Evolutionary conservation across 2,797 vertebrate species (phyloP).

Genomic region (Protonibea diacanthus): DNA sequence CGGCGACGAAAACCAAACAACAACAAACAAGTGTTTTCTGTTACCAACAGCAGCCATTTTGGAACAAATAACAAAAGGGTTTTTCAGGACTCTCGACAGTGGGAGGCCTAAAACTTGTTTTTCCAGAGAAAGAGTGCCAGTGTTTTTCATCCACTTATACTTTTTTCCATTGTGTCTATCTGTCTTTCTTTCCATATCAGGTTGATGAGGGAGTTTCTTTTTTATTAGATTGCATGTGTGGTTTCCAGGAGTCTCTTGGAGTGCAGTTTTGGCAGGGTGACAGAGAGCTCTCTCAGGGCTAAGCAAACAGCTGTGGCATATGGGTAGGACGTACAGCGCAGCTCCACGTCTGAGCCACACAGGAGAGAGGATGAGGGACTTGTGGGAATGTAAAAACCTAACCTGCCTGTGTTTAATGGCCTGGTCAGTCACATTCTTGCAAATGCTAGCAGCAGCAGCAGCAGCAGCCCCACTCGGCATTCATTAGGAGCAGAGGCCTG

Average conservation of each 20-base stretch:
- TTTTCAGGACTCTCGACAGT: slow-evolving; percentile 58
- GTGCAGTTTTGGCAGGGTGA: slow-evolving; percentile 76
- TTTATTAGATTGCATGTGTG: slow-evolving; percentile 54
- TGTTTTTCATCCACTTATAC: slow-evolving; percentile 23
- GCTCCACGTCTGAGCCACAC: slow-evolving; percentile 37
- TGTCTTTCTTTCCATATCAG: slow-evolving; percentile 43
- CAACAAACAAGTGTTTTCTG: slow-evolving; percentile 81
- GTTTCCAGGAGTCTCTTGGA: slow-evolving; percentile 69
- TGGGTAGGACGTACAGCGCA: slow-evolving; percentile 68
- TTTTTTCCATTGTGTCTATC: slow-evolving; percentile 23
- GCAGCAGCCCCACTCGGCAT: slow-evolving; percentile 50
- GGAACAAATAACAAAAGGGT: slow-evolving; percentile 74
- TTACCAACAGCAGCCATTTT: slow-evolving; percentile 80
- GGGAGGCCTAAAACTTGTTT: slow-evolving; percentile 58
- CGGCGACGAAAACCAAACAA: slow-evolving; percentile 74
- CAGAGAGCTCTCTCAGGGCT: slow-evolving; percentile 76
- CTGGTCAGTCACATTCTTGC: slow-evolving; percentile 63
- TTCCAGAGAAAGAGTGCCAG: slow-evolving; percentile 32
- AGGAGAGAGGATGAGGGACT: slow-evolving; percentile 11
- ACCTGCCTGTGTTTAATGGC: slow-evolving; percentile 63
- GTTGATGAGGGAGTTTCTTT: slow-evolving; percentile 72
- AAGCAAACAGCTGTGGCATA: slow-evolving; percentile 82
- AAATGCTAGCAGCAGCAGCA: slow-evolving; percentile 35
- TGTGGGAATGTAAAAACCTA: slow-evolving; percentile 45
- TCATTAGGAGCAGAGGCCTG: slow-evolving; percentile 75